Conservation (phyloP, 2,888 invertebrate genomes). For the Aspidapion aeneum region DNA sequence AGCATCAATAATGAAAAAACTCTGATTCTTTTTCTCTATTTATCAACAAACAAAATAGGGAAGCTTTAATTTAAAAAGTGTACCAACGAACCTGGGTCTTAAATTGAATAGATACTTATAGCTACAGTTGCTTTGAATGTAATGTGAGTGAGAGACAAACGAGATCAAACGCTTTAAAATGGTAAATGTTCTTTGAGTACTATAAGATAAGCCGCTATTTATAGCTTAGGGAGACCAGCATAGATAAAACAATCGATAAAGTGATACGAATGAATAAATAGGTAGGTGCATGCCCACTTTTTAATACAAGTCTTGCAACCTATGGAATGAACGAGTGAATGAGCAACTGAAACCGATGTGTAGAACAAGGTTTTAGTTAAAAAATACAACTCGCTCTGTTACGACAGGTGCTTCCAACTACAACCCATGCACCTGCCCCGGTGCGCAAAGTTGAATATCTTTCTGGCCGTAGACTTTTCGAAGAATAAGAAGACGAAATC, state of each 20-base stretch:
- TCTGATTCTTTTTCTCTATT: too few relatives aligned
- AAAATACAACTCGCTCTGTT: background rate
- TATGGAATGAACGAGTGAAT: background rate
- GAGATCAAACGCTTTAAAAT: slow-evolving; percentile 1
- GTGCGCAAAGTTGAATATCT: background rate
- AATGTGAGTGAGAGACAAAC: too few relatives aligned
- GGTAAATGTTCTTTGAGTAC: background rate
- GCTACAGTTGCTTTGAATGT: too few relatives aligned
- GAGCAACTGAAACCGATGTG: background rate
- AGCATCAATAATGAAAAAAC: too few relatives aligned
- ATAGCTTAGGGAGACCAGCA: background rate
- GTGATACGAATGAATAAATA: background rate
- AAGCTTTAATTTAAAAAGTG: too few relatives aligned
- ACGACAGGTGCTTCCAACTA: background rate
- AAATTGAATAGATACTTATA: too few relatives aligned
- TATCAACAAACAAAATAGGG: too few relatives aligned
- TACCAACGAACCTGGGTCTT: too few relatives aligned
- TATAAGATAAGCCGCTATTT: background rate
- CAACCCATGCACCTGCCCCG: background rate
- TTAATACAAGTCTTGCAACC: background rate
- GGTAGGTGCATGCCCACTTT: too few relatives aligned
- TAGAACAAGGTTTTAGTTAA: background rate
- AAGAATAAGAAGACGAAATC: background rate
- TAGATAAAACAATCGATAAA: background rate
- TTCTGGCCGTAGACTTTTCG: background rate